Evolutionary conservation across 2,113 vertebrate species (phyloP).

Genomic region (Dipodomys merriami): DNA sequence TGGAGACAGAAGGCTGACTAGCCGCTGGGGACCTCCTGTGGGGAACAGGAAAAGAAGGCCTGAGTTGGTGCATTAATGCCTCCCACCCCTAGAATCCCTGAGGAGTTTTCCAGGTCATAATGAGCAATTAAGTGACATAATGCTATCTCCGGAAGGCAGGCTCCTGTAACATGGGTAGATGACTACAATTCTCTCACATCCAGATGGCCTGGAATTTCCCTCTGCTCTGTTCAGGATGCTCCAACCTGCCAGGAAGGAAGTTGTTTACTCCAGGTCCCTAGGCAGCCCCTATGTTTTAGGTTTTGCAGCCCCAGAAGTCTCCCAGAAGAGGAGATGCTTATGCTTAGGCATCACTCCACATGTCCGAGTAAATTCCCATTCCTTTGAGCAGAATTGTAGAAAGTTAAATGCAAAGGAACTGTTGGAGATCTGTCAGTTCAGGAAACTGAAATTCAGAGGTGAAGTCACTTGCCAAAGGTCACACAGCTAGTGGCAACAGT

Average conservation of each 20-base stretch:
- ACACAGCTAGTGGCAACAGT: not conserved
- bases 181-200: constrained; percentile 55
- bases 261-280: constrained; percentile 51
- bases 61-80: not conserved
- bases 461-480: not conserved
- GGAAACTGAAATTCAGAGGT: not conserved
- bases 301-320: not conserved
- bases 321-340: not conserved
- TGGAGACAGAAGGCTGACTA: constrained; percentile 91
- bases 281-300: not conserved
- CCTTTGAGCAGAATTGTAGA: not conserved
- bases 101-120: constrained; percentile 54
- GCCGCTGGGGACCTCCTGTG: constrained; percentile 93
- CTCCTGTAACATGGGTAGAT: not conserved
- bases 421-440: not conserved
- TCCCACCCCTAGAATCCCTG: not conserved
- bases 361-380: not conserved
- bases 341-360: not conserved
- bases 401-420: not conserved
- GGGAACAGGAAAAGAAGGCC: constrained; percentile 62
- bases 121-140: constrained; percentile 44
- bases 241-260: constrained; percentile 63
- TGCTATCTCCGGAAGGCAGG: constrained; percentile 47
- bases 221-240: constrained; percentile 37
- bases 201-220: constrained; percentile 76